A percentile compares a stretch with the other conserved stretches of the same genome.
phyloP scores from a whole-genome alignment of 2,797 vertebrate species.

The Rhinogobio ventralis region DNA sequence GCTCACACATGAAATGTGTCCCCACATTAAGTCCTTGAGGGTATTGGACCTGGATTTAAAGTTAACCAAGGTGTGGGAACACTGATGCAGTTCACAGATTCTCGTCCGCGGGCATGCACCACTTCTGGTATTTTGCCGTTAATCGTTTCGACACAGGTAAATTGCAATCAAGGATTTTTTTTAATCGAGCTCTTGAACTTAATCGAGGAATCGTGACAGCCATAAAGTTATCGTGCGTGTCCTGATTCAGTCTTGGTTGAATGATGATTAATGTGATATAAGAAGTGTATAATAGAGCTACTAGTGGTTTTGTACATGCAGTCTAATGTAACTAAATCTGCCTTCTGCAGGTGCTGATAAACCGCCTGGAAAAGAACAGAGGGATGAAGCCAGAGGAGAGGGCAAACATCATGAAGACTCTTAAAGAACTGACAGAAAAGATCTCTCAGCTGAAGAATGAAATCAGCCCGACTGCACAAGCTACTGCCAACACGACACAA shows the following conservation, averaged over 20 bases:
- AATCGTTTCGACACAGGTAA: not conserved
- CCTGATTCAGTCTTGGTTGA: not conserved
- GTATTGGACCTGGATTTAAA: too few species aligned
- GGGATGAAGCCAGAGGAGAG: conserved; percentile 93
- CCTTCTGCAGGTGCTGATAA: conserved; percentile 88
- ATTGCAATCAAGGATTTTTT: not conserved
- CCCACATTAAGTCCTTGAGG: too few species aligned
- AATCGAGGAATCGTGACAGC: not conserved
- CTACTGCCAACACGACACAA: conserved; percentile 77
- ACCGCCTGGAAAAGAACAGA: conserved; percentile 94
- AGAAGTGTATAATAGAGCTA: not conserved
- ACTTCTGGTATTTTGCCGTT: not conserved
- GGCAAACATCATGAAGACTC: conserved; percentile 95
- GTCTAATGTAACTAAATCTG: not conserved
- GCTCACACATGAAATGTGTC: too few species aligned
- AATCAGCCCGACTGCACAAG: conserved; percentile 81
- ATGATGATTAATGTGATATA: too few species aligned
- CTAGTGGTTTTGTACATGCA: not conserved
- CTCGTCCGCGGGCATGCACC: not conserved
- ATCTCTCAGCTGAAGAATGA: conserved; percentile 95
- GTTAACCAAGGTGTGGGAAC: too few species aligned
- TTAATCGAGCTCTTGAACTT: not conserved
- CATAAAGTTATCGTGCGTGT: too few species aligned
- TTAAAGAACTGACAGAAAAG: conserved; percentile 94
- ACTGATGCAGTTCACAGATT: not conserved